Percentiles rank a stretch among this genome's conserved stretches.
These are phyloP conservation scores for Sebastes jordani DNA, from an alignment of 2,797 vertebrate genomes.

Conservation along the genomic window DNA sequence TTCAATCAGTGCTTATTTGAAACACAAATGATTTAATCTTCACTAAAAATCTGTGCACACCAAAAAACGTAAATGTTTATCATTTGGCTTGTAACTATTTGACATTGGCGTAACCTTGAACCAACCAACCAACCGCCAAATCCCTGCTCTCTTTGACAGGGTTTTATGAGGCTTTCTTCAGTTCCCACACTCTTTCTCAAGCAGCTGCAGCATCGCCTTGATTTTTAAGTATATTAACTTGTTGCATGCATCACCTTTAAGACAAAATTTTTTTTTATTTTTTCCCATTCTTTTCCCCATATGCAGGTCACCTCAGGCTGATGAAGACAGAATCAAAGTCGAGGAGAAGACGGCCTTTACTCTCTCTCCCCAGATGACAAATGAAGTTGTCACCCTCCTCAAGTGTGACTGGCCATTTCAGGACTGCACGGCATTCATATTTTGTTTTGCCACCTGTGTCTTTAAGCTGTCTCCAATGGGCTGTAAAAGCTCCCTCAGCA, in stretches of 20 bases:
- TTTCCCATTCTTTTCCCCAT: background rate
- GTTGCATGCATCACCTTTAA: background rate
- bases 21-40: conserved; percentile 20
- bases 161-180: background rate
- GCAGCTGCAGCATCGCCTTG: background rate
- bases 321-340: conserved; percentile 36
- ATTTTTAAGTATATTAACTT: background rate
- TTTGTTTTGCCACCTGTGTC: conserved; percentile 55
- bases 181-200: background rate
- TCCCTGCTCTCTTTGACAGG: background rate
- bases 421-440: conserved; percentile 9
- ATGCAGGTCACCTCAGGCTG: conserved; percentile 1
- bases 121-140: background rate
- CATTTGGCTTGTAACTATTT: conserved; percentile 14
- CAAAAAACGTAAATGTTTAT: conserved; percentile 2
- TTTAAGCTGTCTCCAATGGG: conserved; percentile 26
- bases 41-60: conserved; percentile 1
- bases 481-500: conserved; percentile 7
- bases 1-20: conserved; percentile 16
- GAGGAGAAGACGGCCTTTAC: conserved; percentile 3
- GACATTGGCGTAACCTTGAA: conserved; percentile 22
- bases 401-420: conserved; percentile 38
- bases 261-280: accelerated
- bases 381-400: conserved; percentile 53
- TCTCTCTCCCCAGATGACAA: conserved; percentile 46